Conservation (phyloP, 2,888 invertebrate genomes). For the Bimastos eiseni region DNA sequence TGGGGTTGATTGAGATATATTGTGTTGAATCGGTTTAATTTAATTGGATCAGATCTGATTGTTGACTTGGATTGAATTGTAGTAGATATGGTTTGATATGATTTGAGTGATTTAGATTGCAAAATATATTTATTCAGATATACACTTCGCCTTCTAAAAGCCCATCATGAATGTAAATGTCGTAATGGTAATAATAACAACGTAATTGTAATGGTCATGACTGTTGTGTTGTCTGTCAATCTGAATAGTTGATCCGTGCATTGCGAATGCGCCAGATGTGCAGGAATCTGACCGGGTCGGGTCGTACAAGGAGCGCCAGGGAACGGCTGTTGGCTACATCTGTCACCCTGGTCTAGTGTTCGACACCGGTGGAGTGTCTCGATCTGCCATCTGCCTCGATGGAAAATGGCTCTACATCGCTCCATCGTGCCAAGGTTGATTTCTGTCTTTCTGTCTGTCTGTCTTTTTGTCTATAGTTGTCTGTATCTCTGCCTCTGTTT, state of each 20-base stretch:
- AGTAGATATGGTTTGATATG: no score
- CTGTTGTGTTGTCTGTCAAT: neutral
- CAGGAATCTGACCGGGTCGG: neutral
- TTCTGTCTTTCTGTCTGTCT: neutral
- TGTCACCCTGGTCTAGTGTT: neutral
- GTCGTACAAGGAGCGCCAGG: constrained; percentile 16
- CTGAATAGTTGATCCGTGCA: neutral
- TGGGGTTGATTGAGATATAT: no score
- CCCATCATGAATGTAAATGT: no score
- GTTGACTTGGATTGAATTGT: no score
- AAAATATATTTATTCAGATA: no score
- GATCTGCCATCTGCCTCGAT: neutral
- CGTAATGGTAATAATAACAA: no score
- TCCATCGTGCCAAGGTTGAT: neutral
- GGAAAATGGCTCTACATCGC: neutral
- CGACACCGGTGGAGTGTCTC: constrained; percentile 10
- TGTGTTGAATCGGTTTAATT: no score
- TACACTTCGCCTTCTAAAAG: no score
- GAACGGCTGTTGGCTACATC: neutral
- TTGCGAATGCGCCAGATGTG: neutral
- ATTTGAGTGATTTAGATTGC: no score
- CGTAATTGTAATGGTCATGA: no score
- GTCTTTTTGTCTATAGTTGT: neutral
- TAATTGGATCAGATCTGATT: no score
- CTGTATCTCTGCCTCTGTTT: neutral